Base-by-base conservation (phyloP, 2,797 vertebrate species). In the Cercopithecus mitis region DNA sequence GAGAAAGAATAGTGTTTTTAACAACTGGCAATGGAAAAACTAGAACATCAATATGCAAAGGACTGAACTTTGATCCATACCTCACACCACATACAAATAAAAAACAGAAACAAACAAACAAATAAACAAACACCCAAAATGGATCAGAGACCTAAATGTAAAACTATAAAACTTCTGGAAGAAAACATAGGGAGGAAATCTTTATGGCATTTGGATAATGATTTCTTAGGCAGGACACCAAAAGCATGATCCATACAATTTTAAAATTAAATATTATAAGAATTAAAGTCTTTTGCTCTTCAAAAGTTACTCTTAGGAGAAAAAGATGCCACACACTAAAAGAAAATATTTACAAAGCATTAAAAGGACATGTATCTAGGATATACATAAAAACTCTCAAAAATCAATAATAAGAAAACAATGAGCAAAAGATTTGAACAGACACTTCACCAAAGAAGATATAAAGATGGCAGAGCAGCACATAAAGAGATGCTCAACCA, bases 311-410 rank as follows among this genome's bases (percentile, higher is more conserved):
- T 80, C 11, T 84, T 72, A 82, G 57, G 64, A 85, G 22, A 73
- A 79, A 88, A 94, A 94, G 36, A 89, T 89, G 61, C 36, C 33
- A 79, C 22, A 88, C 5, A n/a, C 6, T 30, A n/a, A 92, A 97
- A 86, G 55, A 82, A 76, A 87, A 58, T 75, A 90, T 81, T 86
- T 50, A 39, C 43, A 79, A 90, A 75, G 30, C 5, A 52, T 55
- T 55, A 55, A 79, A 90, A 73, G 58, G 58, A 90, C 33, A 52
- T 41, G 2, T 45, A 77, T 52, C 41, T 67, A 76, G 13, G 20
- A 80, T 76, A 81, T 15, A 88, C 36, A 41, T 64, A 76, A 75
- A 83, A 45, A 47, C 12, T 36, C 58, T 92, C 33, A 87, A 83
- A 92, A 93, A 10, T 80, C 77, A 80, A 25, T 52, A 80, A 80